A percentile compares a stretch with the other conserved stretches of the same genome.
phyloP scores from a whole-genome alignment of 2,888 invertebrate species.

The Saturnia japonica region DNA sequence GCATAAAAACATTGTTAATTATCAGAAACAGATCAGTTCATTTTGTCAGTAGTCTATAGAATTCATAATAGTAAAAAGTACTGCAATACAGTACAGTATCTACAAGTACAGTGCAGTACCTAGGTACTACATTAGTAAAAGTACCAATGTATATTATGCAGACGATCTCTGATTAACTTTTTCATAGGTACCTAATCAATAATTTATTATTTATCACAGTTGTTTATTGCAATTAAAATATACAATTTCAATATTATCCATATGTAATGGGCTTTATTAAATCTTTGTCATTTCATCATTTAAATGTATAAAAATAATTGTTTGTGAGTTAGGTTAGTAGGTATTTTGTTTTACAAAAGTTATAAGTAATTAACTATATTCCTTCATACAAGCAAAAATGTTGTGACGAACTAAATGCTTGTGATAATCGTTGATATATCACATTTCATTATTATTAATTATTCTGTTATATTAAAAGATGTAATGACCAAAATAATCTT shows the following conservation, averaged over 20 bases:
- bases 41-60: too few species aligned
- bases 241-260: slow-evolving; percentile 14
- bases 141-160: slow-evolving; percentile 22
- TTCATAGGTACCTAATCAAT: slow-evolving; percentile 46
- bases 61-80: too few species aligned
- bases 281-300: neutral
- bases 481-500: slow-evolving; percentile 28
- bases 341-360: neutral
- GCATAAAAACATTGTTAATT: neutral
- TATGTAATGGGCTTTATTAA: neutral
- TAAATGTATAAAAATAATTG: slow-evolving; percentile 23
- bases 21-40: too few species aligned
- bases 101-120: neutral
- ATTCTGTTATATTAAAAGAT: neutral
- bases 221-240: slow-evolving; percentile 64
- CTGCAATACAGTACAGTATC: too few species aligned
- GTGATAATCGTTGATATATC: slow-evolving; percentile 50
- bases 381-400: slow-evolving; percentile 45
- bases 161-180: slow-evolving; percentile 37
- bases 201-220: slow-evolving; percentile 71
- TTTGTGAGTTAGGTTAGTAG: slow-evolving; percentile 17
- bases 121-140: neutral
- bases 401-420: slow-evolving; percentile 55
- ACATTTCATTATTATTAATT: slow-evolving; percentile 35
- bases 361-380: slow-evolving; percentile 23